Evolutionary conservation across 2,113 vertebrate species (phyloP), one percentile per base, ranked within the genome.

Genomic region (Corydoras sp.): DNA sequence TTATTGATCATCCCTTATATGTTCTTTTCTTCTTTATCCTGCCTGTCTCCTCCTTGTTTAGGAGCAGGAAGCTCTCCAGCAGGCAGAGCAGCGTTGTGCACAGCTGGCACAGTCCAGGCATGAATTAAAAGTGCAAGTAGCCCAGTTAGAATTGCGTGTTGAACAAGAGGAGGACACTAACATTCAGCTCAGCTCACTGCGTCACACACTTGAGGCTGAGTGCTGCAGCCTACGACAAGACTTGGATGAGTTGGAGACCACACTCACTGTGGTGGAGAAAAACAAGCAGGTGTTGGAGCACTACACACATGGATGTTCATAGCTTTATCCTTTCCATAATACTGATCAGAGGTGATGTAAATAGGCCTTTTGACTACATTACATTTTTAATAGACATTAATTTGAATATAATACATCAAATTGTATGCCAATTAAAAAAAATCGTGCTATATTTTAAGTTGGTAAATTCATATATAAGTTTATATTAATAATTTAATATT

Each of bases 211-310:
- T 77, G 84, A 90, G 78, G 75, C 74, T 0, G 88, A 91, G 80
- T 87, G 87, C 77, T 56, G 83, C 74, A 83, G 75, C 81, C 86
- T 90, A 35, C 78, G 83, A 12, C 77, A 69, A 30, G 86, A 89
- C 78, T 71, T 91, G 73, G 88, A 89, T 15, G 83, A 89, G 13
- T 80, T 91, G 84, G 89, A 90, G 77, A 77, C 62, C 30, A 80
- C 82, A 0, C 78, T 91, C 60, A 84, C 76, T 7, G 58, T 63
- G 0, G 81, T 84, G 8, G 86, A 90, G 64, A 81, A 68, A 32
- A 82, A 83, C 10, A 89, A 86, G 72, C 82, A 90, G 89, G 90
- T 91, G 61, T 24, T 24, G 18, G 18, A 24, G 18, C 18, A 24
- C 18, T 24, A 24, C 18, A 24, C 18, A 24, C 60, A 15, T 64